Evolutionary conservation across 2,113 vertebrate genomes (phyloP).

Genomic region (Stigmatopora argus): DNA sequence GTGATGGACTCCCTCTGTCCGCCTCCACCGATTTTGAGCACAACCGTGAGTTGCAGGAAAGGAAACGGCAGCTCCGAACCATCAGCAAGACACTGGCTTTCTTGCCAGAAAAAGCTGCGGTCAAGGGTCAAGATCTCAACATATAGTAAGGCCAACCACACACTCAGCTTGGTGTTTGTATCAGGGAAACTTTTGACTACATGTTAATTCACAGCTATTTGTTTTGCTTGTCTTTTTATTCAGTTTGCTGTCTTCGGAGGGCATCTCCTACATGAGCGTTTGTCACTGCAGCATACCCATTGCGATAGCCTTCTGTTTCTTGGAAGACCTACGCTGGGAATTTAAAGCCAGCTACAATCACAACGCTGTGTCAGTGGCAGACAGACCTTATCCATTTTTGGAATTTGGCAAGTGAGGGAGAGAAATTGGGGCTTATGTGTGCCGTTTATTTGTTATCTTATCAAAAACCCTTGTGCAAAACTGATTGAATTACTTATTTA

Average conservation of each 20-base stretch:
- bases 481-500: neutral
- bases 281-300: constrained; percentile 79
- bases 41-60: constrained; percentile 80
- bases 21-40: constrained; percentile 93
- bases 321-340: constrained; percentile 89
- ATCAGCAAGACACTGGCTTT: constrained; percentile 71
- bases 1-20: constrained; percentile 94
- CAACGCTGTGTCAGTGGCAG: constrained; percentile 75
- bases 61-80: constrained; percentile 79
- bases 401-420: constrained; percentile 83
- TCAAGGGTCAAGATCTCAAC: constrained; percentile 74
- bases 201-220: constrained; percentile 15
- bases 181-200: too few relatives aligned
- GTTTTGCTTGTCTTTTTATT: constrained; percentile 38
- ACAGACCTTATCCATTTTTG: constrained; percentile 87
- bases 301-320: constrained; percentile 89
- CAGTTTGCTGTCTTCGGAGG: constrained; percentile 82
- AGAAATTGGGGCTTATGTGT: constrained; percentile 1
- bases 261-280: constrained; percentile 86
- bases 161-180: too few relatives aligned
- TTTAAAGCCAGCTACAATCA: constrained; percentile 81
- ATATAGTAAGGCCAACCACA: constrained; percentile 76
- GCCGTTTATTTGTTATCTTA: neutral
- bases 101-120: constrained; percentile 76
- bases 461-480: neutral